A percentile compares a stretch with the other conserved stretches of the same genome.
phyloP scores from a whole-genome alignment of 37 sponge, comb jelly and placozoan genomes.

The Halichondria panicea region DNA sequence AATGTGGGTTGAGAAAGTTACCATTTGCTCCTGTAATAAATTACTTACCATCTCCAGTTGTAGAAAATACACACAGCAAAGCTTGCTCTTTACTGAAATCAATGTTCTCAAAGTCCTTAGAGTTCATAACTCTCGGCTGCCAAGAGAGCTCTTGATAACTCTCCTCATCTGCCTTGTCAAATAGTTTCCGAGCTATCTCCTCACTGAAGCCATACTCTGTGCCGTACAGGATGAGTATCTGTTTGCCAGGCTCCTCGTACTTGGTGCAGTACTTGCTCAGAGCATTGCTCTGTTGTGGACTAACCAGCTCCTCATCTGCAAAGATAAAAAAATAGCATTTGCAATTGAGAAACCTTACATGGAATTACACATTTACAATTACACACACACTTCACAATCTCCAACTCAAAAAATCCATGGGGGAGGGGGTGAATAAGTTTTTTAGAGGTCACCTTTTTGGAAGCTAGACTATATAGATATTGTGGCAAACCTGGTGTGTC shows the following conservation, averaged over 20 bases:
- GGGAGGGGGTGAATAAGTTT: too few species aligned
- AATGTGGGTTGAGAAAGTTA: too few species aligned
- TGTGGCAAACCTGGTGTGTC: too few species aligned
- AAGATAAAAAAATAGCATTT: not conserved
- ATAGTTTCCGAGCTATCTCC: slow-evolving; percentile 52
- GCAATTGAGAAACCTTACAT: too few species aligned
- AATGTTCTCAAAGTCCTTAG: slow-evolving; percentile 44
- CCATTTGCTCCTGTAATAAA: not conserved
- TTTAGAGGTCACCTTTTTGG: too few species aligned
- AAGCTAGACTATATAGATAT: too few species aligned
- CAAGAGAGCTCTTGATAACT: slow-evolving; percentile 7
- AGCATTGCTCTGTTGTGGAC: not conserved
- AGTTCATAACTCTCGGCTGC: slow-evolving; percentile 59
- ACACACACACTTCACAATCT: too few species aligned
- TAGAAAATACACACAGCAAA: slow-evolving; percentile 55
- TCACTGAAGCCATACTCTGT: slow-evolving; percentile 69
- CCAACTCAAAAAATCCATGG: too few species aligned
- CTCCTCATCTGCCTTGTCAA: slow-evolving; percentile 23
- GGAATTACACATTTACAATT: too few species aligned
- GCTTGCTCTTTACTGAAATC: slow-evolving; percentile 46
- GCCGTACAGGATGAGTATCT: slow-evolving; percentile 55
- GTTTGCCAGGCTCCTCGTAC: slow-evolving; percentile 53
- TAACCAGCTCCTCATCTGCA: not conserved
- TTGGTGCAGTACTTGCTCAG: slow-evolving; percentile 29
- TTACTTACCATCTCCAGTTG: slow-evolving; percentile 62